Conservation (phyloP, 2,888 invertebrate genomes). For the Callyntrura sp. region DNA sequence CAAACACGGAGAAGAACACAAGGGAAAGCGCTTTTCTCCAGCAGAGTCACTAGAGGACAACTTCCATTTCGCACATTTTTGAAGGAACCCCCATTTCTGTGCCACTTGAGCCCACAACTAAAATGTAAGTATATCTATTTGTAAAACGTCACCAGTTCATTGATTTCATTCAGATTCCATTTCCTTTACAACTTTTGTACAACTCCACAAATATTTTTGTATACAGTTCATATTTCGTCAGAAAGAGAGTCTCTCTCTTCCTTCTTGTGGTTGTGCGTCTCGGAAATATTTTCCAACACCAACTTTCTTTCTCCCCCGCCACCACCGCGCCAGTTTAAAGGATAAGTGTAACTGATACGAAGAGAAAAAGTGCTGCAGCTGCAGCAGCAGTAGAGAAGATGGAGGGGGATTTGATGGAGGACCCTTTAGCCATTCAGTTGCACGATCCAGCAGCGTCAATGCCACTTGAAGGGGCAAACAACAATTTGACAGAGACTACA, state of each 20-base stretch:
- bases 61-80: slow-evolving; percentile 1
- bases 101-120: neutral
- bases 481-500: slow-evolving; percentile 63
- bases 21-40: neutral
- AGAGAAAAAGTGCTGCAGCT: slow-evolving; percentile 50
- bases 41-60: neutral
- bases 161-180: slow-evolving; percentile 44
- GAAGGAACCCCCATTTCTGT: neutral
- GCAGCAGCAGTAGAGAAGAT: slow-evolving; percentile 56
- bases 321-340: neutral
- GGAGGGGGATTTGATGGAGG: slow-evolving; percentile 66
- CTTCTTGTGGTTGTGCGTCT: neutral
- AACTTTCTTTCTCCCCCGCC: neutral
- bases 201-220: neutral
- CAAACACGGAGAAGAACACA: slow-evolving; percentile 7
- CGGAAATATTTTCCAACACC: neutral
- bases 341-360: neutral
- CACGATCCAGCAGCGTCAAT: slow-evolving; percentile 21
- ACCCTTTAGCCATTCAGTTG: slow-evolving; percentile 58
- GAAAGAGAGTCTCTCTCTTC: neutral
- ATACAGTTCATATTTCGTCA: neutral
- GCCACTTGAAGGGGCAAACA: slow-evolving; percentile 21
- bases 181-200: neutral
- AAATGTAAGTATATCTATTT: slow-evolving; percentile 21
- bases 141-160: slow-evolving; percentile 28